These are phyloP conservation scores for Bufo bufo DNA, from an alignment of 2,113 vertebrate species.

Conservation along the genomic window DNA sequence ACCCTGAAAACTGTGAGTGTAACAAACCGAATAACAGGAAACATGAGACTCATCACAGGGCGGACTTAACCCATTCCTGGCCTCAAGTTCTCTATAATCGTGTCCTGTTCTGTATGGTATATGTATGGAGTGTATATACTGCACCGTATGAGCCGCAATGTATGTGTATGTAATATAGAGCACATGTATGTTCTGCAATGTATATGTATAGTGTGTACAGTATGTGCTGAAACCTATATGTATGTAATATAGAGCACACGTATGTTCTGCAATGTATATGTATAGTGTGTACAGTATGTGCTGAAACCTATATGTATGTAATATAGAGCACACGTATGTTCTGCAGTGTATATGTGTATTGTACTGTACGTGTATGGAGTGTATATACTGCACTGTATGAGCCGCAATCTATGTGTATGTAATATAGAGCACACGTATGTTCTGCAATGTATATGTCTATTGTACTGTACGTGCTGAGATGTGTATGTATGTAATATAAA, in stretches of 20 bases:
- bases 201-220: too few species aligned
- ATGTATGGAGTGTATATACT: too few species aligned
- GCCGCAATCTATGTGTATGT: not conserved
- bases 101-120: too few species aligned
- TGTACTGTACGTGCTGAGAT: too few species aligned
- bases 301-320: not conserved
- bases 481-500: too few species aligned
- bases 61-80: not conserved
- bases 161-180: too few species aligned
- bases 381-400: not conserved
- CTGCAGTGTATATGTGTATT: not conserved
- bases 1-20: constrained; percentile 42
- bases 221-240: too few species aligned
- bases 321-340: not conserved
- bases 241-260: too few species aligned
- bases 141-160: too few species aligned
- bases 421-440: not conserved
- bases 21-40: constrained; percentile 23
- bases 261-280: too few species aligned
- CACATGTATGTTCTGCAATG: too few species aligned
- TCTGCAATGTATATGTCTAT: not conserved
- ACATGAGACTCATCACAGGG: not conserved
- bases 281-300: too few species aligned
- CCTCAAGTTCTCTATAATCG: not conserved
- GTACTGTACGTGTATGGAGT: not conserved